Evolutionary conservation across 1,140 invertebrate genomes (phyloP), one percentile per base, ranked within the genome.

Genomic region (Hylaeus anthracinus): DNA sequence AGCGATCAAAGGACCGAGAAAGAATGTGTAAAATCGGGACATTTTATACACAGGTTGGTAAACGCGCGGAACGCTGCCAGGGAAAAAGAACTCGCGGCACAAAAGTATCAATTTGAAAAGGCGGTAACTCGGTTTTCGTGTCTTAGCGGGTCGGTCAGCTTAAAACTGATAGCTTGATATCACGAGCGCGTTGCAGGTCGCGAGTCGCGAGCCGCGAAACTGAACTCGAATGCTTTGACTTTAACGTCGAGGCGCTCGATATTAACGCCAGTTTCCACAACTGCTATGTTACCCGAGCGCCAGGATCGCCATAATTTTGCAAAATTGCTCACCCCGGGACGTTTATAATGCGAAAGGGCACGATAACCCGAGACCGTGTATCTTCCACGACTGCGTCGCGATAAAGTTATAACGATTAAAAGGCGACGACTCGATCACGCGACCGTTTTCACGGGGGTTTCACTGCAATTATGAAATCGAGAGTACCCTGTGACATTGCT

Each of bases 141-240:
- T 55, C 53, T 61, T 78, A 78, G 81, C 79, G 53, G 71, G 55
- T 73, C 72, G 81, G 81, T 86, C 85, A 80, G 73, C 75, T 83
- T 71, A 80, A 83, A 86, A 80, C 85, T 83, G 85, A 86, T 86
- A 86, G 84, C 67, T 73, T 73, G 64, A 70, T 86, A 86, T 83
- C 76, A 65, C 26, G 66, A 55, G 5, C 48, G 75, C 39, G 56
- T 53, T 43, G n/a, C 37, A 43, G 3, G 56, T 2, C 67, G 53
- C 66, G 26, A 63, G 66, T 26, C 5, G 26, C 26, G 26, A 26
- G 26, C 26, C 26, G 26, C 26, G 26, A 26, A 26, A 26, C 26
- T 26, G 26, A 26, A 26, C 26, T 26, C 26, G 26, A 26, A 26
- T 26, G 26, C 1, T 48, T 56, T 51, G 6, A 39, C 72, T 79